phyloP scores from a whole-genome alignment of 2,888 invertebrate species.

The Cerastis rubricosa region DNA sequence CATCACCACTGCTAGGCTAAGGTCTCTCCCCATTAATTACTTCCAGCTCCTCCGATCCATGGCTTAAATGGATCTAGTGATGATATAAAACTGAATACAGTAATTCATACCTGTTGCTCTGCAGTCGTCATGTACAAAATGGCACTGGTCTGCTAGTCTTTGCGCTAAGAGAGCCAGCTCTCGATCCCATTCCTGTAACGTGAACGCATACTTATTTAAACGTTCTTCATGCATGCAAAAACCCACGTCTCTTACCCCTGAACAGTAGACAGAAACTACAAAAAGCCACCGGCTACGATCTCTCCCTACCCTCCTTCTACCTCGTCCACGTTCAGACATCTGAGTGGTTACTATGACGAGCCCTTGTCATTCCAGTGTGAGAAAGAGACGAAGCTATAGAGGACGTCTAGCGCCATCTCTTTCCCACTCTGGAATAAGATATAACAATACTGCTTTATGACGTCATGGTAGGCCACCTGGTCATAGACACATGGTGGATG shows the following conservation, averaged over 20 bases:
- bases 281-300: background rate
- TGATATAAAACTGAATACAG: background rate
- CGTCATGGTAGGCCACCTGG: background rate
- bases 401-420: too few relatives aligned
- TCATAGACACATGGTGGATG: background rate
- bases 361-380: too few relatives aligned
- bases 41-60: background rate
- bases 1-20: background rate
- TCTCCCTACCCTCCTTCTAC: background rate
- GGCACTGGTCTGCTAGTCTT: conserved; percentile 85
- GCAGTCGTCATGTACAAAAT: conserved; percentile 85
- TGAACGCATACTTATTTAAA: background rate
- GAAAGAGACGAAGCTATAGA: too few relatives aligned
- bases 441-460: too few relatives aligned
- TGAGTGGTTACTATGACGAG: background rate
- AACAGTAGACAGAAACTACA: background rate
- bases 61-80: background rate
- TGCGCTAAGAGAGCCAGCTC: conserved; percentile 84
- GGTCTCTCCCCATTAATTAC: background rate
- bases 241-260: background rate
- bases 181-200: conserved; percentile 82
- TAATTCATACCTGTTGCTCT: conserved; percentile 83
- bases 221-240: background rate
- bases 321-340: background rate
- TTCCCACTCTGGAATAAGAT: too few relatives aligned